Base-by-base conservation (phyloP, 2,113 vertebrate genomes). In the Hyperopisus bebe region DNA sequence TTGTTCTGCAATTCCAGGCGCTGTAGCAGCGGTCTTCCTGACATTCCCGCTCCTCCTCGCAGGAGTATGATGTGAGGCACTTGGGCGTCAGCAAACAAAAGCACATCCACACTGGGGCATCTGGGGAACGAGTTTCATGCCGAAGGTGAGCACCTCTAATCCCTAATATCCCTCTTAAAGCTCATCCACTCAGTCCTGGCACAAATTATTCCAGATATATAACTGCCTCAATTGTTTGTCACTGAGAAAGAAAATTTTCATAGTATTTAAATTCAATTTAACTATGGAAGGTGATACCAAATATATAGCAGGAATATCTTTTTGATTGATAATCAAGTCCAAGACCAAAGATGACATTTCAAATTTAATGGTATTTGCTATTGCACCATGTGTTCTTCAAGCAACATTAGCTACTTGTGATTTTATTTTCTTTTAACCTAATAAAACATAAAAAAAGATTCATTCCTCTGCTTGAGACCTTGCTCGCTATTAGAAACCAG, bases 21-120 rank as follows among this genome's bases (percentile, higher is more conserved):
- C 31, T 9, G 44, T 53, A 46, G 48, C 50, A 50, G 70, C 10
- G 1, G 87, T 89, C 87, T 89, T 90, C 62, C 88, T 88, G 17
- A 44, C 31, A 15, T 88, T 44, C n/a, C 62, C 4, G 5, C 51
- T 42, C 35, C 27, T 80, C 50, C 47, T 27, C 44, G 1, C 8
- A n/a, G 87, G 90, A 90, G 15, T 66, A 91, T 92, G 90, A 91
- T 90, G 82, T 93, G 89, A 86, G 89, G 80, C 35, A 58, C 27
- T 19, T 66, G 1, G 91, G 90, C 93, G 93, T 91, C 91, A 90
- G 13, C 92, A 31, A 90, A 92, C 91, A 88, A 91, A 92, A 92
- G 93, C 46, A 89, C 93, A 93, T 93, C 92, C 92, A 85, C 92
- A 92, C 93, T 92, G 94, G 94, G 94, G 95, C 93, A 91, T 91